Evolutionary conservation across 2,888 invertebrate species (phyloP), one percentile per base, ranked within the genome.

Genomic region (Dicycla oo): DNA sequence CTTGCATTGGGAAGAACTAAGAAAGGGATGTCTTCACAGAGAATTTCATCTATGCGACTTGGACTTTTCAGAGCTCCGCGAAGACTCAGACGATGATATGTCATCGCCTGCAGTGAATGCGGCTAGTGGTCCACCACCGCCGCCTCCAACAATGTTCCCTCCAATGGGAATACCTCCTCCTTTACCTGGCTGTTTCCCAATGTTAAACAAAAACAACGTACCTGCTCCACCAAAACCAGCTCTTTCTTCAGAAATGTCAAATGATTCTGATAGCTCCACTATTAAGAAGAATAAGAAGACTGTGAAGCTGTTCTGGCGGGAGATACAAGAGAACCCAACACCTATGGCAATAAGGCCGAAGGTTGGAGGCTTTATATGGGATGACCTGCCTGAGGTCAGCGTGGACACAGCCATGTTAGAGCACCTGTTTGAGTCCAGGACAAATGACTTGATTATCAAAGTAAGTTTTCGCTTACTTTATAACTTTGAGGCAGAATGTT

Each of bases 291-390:
- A 98, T 90, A 99, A 99, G 94, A 99, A 99, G 92, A 99, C 99
- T 38, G 98, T 99, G 20, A 99, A 99, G 94, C 96, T 99, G 66
- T 99, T 99, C 93, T 99, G 99, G 99, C 98, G 98, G 90, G 99
- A 99, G 94, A 98, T 98, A 11, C 97, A 98, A 84, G 98, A 98
- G 82, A 97, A 97, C 89, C 97, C 97, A 0, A 88, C 90, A n/a
- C 93, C 94, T 7, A 90, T 94, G 47, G 87, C 94, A 70, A 92
- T 96, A 54, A 94, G 96, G 20, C 95, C 97, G 49, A 97, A 97
- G 78, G 95, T 97, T 62, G 96, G 96, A 81, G 97, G 97, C 66
- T 97, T 97, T 88, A 98, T 99, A 90, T 99, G 99, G 99, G 98
- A 99, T 91, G 98, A 99, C 90, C 93, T 99, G 65, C 97, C 97